phyloP scores from a whole-genome alignment of 2,888 invertebrate genomes.

The Nineta flava region DNA sequence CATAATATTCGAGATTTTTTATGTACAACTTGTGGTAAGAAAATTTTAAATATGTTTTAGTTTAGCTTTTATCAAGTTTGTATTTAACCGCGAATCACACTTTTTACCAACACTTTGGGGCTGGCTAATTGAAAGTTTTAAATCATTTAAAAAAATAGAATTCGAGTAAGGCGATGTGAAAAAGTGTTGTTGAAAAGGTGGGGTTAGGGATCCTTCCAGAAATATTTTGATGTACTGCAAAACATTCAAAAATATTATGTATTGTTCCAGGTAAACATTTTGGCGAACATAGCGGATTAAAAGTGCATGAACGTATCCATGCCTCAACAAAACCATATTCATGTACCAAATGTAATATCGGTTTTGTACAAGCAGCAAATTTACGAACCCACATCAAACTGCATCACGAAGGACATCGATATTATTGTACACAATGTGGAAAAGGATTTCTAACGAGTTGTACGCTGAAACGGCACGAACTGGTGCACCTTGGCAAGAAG shows the following conservation, averaged over 20 bases:
- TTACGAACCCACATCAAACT: constrained; percentile 19
- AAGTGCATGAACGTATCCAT: constrained; percentile 21
- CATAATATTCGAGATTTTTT: constrained; percentile 14
- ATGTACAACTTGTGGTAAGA: constrained; percentile 20
- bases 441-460: constrained; percentile 18
- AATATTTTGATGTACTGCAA: neutral
- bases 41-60: neutral
- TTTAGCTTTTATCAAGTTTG: too few relatives aligned
- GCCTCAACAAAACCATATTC: constrained; percentile 16
- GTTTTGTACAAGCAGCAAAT: constrained; percentile 20
- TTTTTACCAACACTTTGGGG: too few relatives aligned
- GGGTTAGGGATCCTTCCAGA: too few relatives aligned
- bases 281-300: constrained; percentile 19
- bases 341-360: constrained; percentile 18
- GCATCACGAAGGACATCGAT: constrained; percentile 19
- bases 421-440: constrained; percentile 20
- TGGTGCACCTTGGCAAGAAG: constrained; percentile 19
- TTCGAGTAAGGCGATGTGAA: too few relatives aligned
- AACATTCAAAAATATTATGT: neutral
- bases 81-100: too few relatives aligned
- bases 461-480: constrained; percentile 20
- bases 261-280: constrained; percentile 18
- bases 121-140: too few relatives aligned
- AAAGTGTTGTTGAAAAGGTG: too few relatives aligned
- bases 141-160: too few relatives aligned